phyloP scores from a whole-genome alignment of 1,140 invertebrate genomes.

The Steinernema khuongi region DNA sequence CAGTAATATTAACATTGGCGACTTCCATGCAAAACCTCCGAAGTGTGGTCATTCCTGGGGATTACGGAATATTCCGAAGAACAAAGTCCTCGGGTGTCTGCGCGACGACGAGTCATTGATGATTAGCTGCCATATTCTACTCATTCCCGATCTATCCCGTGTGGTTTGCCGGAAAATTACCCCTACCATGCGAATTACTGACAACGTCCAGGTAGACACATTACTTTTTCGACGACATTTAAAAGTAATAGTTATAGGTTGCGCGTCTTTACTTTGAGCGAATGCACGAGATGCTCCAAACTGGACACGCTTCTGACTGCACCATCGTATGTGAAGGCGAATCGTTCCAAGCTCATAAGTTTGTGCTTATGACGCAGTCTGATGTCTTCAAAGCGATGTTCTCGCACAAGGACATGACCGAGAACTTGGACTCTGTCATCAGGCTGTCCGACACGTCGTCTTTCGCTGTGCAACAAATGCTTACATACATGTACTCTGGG shows the following conservation, averaged over 20 bases:
- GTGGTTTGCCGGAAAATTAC: conserved; percentile 41
- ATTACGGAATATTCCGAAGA: conserved; percentile 52
- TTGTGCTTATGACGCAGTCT: conserved; percentile 53
- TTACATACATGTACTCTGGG: conserved; percentile 53
- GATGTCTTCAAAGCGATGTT: conserved; percentile 58
- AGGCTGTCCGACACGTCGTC: conserved; percentile 41
- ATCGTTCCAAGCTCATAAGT: conserved; percentile 51
- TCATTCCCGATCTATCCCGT: conserved; percentile 51
- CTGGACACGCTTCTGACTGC: conserved; percentile 45
- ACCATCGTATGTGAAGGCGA: conserved; percentile 40
- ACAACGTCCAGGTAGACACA: conserved; percentile 26
- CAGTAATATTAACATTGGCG: conserved; percentile 56
- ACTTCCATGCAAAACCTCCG: conserved; percentile 58
- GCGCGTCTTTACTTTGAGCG: background rate
- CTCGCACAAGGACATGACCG: conserved; percentile 44
- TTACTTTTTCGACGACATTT: background rate
- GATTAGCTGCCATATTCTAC: conserved; percentile 52
- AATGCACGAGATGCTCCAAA: conserved; percentile 20
- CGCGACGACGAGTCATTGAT: conserved; percentile 51
- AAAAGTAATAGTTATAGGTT: background rate
- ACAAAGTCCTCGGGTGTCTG: conserved; percentile 52
- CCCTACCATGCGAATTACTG: conserved; percentile 24
- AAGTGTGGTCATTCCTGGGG: conserved; percentile 59
- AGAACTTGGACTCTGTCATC: conserved; percentile 41
- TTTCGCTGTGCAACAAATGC: conserved; percentile 48